These are phyloP conservation scores for Meganola albula DNA, from an alignment of 2,888 invertebrate species.

Conservation along the genomic window DNA sequence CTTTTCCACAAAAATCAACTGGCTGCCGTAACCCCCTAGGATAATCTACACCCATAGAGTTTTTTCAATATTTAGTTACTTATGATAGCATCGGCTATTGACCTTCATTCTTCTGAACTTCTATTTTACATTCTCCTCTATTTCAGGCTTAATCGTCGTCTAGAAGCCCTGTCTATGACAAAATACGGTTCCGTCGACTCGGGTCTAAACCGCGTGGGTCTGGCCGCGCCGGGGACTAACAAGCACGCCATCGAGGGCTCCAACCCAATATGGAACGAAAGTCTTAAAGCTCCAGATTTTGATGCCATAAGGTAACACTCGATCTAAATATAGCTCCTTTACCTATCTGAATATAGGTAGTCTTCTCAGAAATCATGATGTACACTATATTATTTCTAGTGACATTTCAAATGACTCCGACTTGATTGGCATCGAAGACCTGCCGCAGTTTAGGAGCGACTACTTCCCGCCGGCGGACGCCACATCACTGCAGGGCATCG, in stretches of 20 bases:
- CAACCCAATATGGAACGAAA: constrained; percentile 82
- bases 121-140: not conserved
- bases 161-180: constrained; percentile 79
- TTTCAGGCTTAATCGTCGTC: constrained; percentile 75
- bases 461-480: constrained; percentile 44
- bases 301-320: constrained; percentile 70
- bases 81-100: no score
- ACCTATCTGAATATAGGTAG: no score
- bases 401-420: constrained; percentile 80
- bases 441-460: constrained; percentile 77
- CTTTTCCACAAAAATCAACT: no score
- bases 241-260: constrained; percentile 83
- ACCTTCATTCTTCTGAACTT: no score
- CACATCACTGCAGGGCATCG: constrained; percentile 26
- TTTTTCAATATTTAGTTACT: no score
- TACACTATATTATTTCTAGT: constrained; percentile 57
- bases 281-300: constrained; percentile 65
- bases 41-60: no score
- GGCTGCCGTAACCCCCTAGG: no score
- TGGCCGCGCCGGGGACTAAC: constrained; percentile 82
- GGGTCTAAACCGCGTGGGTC: constrained; percentile 73
- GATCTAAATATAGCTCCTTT: no score
- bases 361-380: no score
- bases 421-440: constrained; percentile 81
- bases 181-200: constrained; percentile 82